A percentile compares a stretch with the other conserved stretches of the same genome.
phyloP scores from a whole-genome alignment of 2,113 vertebrate genomes.

The Gila orcuttii region DNA sequence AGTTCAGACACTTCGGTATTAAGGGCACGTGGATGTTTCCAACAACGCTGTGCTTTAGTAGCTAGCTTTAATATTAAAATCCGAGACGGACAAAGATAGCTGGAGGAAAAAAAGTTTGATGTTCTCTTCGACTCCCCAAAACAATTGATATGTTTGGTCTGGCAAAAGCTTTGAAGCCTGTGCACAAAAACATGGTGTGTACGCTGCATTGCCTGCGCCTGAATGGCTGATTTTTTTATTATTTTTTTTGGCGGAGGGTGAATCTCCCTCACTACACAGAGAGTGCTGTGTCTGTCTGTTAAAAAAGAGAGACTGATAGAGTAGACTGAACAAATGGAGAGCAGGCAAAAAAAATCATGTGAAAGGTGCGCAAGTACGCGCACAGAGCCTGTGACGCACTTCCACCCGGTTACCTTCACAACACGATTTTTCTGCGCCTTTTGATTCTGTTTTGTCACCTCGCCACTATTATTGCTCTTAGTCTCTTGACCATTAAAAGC shows the following conservation, averaged over 20 bases:
- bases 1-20: neutral
- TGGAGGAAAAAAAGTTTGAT: constrained; percentile 60
- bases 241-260: constrained; percentile 17
- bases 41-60: neutral
- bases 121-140: constrained; percentile 62
- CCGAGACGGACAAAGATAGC: constrained; percentile 46
- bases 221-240: constrained; percentile 60
- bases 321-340: constrained; percentile 11
- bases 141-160: constrained; percentile 73
- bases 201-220: constrained; percentile 76
- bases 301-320: constrained; percentile 17
- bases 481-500: constrained; percentile 87
- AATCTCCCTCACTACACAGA: constrained; percentile 74
- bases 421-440: neutral
- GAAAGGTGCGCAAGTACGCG: neutral
- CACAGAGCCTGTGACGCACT: neutral
- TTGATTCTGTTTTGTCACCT: constrained; percentile 26
- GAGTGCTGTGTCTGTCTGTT: constrained; percentile 63
- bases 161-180: constrained; percentile 69
- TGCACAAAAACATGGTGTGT: constrained; percentile 70
- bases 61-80: constrained; percentile 40
- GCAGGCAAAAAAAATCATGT: neutral
- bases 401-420: neutral
- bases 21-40: neutral
- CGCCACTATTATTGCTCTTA: constrained; percentile 78